Conservation (phyloP, 2,797 vertebrate genomes). For the Xenopus petersii region DNA sequence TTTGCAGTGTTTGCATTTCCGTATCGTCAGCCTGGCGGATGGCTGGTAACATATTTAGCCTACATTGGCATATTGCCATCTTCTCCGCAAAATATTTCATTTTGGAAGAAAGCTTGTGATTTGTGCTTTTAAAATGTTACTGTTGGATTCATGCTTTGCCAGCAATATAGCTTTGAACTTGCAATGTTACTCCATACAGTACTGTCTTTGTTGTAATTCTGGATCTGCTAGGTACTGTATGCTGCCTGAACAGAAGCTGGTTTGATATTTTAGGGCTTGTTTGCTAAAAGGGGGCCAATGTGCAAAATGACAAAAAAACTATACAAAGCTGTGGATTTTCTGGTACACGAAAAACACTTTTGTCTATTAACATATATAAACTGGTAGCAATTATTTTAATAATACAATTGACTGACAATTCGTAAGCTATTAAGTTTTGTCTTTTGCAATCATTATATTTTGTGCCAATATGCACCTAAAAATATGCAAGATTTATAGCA, state of each 20-base stretch:
- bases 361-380: too few relatives aligned
- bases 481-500: too few relatives aligned
- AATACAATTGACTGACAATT: too few relatives aligned
- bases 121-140: slow-evolving; percentile 31
- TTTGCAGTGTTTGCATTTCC: slow-evolving; percentile 11
- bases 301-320: too few relatives aligned
- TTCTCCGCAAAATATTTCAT: slow-evolving; percentile 9
- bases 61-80: slow-evolving; percentile 10
- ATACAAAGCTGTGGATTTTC: too few relatives aligned
- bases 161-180: slow-evolving; percentile 22
- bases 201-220: slow-evolving; percentile 17
- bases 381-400: too few relatives aligned
- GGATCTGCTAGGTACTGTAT: background rate
- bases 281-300: too few relatives aligned
- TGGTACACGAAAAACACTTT: too few relatives aligned
- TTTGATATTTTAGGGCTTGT: too few relatives aligned
- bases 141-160: slow-evolving; percentile 25
- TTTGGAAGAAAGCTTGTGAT: slow-evolving; percentile 29
- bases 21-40: slow-evolving; percentile 31
- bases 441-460: too few relatives aligned
- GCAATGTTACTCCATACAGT: slow-evolving; percentile 10
- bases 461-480: too few relatives aligned
- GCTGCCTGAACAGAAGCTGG: background rate
- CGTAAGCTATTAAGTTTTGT: too few relatives aligned
- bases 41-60: slow-evolving; percentile 15